These are phyloP conservation scores for Butorides virescens DNA, from an alignment of 2,113 vertebrate genomes.

Conservation along the genomic window DNA sequence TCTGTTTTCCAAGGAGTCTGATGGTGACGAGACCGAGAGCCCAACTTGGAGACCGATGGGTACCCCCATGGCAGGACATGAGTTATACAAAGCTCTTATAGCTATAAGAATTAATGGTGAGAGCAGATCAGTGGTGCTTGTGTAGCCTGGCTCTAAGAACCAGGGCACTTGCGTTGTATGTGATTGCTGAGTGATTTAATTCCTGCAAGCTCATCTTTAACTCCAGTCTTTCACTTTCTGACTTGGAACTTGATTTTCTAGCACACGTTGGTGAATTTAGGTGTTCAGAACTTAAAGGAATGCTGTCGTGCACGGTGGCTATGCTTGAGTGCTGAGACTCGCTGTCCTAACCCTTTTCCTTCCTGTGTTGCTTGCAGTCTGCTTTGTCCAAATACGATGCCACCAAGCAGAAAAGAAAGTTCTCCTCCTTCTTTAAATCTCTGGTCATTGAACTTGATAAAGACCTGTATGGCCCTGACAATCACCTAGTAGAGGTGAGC, in stretches of 20 bases:
- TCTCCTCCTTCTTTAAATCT: constrained; percentile 99
- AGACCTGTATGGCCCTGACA: constrained; percentile 98
- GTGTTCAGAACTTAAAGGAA: neutral
- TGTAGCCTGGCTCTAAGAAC: neutral
- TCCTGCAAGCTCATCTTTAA: neutral
- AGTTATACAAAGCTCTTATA: constrained; percentile 35
- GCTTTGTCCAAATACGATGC: constrained; percentile 98
- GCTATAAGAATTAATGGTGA: constrained; percentile 45
- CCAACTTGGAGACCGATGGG: constrained; percentile 16
- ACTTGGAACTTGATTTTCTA: neutral
- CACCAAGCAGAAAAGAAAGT: constrained; percentile 98
- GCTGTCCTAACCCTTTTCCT: constrained; percentile 45
- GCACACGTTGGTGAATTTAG: neutral
- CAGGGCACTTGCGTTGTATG: neutral
- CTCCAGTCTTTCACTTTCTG: constrained; percentile 16
- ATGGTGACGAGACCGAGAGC: constrained; percentile 31
- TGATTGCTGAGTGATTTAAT: neutral
- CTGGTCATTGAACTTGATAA: constrained; percentile 99
- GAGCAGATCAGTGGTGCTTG: constrained; percentile 1
- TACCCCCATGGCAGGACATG: constrained; percentile 18
- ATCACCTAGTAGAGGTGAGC: constrained; percentile 97
- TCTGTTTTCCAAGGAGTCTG: constrained; percentile 62
- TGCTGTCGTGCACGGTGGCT: neutral
- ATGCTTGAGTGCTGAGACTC: constrained; percentile 15
- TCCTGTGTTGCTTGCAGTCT: constrained; percentile 80